Percentiles rank a stretch among this genome's conserved stretches.
Evolutionary conservation across 2,113 vertebrate species (phyloP).

Genomic region (Cololabis saira): DNA sequence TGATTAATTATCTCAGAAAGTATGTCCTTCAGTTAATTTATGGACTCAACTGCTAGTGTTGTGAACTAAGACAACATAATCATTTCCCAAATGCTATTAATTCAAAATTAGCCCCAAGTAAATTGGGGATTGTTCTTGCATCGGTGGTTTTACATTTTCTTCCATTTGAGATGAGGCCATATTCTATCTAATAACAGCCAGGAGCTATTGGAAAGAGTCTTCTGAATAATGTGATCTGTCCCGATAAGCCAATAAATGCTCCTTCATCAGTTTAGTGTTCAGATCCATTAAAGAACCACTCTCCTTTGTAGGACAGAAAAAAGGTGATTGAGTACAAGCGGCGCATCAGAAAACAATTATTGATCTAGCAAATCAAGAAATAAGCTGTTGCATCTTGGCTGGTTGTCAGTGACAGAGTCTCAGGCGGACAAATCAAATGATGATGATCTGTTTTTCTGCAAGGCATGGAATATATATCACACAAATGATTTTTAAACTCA

Average conservation of each 20-base stretch:
- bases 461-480: slow-evolving; percentile 13
- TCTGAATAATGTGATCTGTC: slow-evolving; percentile 57
- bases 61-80: no score
- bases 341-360: slow-evolving; percentile 29
- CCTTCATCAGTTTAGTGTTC: slow-evolving; percentile 70
- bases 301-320: slow-evolving; percentile 30
- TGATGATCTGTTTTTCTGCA: slow-evolving; percentile 23
- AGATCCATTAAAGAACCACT: slow-evolving; percentile 66
- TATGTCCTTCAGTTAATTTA: no score
- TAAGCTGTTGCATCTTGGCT: slow-evolving; percentile 26
- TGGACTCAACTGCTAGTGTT: no score
- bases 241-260: slow-evolving; percentile 69
- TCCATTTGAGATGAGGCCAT: slow-evolving; percentile 23
- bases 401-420: slow-evolving; percentile 35
- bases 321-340: slow-evolving; percentile 30
- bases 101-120: no score
- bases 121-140: not conserved
- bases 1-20: no score
- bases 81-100: slow-evolving; percentile 20
- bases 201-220: slow-evolving; percentile 54
- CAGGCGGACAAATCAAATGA: slow-evolving; percentile 33
- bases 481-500: slow-evolving; percentile 6
- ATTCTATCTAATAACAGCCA: slow-evolving; percentile 62
- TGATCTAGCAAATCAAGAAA: slow-evolving; percentile 43
- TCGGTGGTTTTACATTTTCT: slow-evolving; percentile 19